Evolutionary conservation across 2,797 vertebrate genomes (phyloP).

Genomic region (Hyperoplus lanceolatus): DNA sequence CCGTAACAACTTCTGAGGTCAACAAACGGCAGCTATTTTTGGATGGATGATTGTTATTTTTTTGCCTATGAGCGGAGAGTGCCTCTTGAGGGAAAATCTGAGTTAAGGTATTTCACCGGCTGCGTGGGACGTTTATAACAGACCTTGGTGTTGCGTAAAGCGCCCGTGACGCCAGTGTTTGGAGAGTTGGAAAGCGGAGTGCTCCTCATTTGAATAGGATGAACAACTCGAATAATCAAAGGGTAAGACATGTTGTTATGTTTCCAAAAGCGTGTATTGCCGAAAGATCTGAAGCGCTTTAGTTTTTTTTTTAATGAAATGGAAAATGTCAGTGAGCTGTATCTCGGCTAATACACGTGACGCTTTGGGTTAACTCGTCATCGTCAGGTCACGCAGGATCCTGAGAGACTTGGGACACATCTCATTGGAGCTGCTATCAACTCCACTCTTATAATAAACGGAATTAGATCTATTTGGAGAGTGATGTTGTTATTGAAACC

Average conservation of each 20-base stretch:
- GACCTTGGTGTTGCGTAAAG: conserved; percentile 74
- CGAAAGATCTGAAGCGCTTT: background rate
- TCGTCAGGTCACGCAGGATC: conserved; percentile 19
- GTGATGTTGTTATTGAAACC: background rate
- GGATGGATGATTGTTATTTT: conserved; percentile 2
- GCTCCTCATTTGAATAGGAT: conserved; percentile 63
- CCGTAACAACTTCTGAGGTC: conserved; percentile 41
- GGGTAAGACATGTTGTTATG: conserved; percentile 74
- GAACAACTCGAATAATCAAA: conserved; percentile 80
- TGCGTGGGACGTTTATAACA: conserved; percentile 53
- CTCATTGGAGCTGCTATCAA: background rate
- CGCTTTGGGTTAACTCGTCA: conserved; percentile 29
- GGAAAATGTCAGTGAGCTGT: conserved; percentile 33
- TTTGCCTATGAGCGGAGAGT: conserved; percentile 43
- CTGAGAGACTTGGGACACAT: conserved; percentile 8
- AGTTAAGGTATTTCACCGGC: conserved; percentile 52
- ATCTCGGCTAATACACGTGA: conserved; percentile 4
- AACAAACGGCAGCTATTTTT: background rate
- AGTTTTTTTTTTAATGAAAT: background rate
- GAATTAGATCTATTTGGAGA: background rate
- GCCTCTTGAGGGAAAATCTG: conserved; percentile 53
- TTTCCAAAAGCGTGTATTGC: background rate
- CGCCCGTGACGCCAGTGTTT: conserved; percentile 58
- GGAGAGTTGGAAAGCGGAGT: conserved; percentile 70
- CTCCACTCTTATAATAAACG: background rate